phyloP scores from a whole-genome alignment of 2,113 vertebrate genomes.

The Daboia siamensis region DNA sequence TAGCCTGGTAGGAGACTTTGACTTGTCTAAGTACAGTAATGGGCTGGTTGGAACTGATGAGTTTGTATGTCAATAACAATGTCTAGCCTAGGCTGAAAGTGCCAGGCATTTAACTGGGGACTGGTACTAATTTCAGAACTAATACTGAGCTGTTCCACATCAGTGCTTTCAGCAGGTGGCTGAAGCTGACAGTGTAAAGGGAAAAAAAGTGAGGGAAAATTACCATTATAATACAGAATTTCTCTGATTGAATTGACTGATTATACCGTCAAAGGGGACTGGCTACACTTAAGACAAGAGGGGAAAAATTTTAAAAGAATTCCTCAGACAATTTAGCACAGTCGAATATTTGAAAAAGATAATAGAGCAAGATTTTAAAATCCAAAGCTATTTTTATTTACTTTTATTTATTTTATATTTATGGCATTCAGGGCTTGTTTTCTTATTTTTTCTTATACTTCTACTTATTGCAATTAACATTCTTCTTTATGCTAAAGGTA shows the following conservation, averaged over 20 bases:
- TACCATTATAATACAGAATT: conserved; percentile 84
- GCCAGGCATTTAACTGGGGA: conserved; percentile 92
- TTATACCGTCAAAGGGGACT: conserved; percentile 77
- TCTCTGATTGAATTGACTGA: conserved; percentile 85
- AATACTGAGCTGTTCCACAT: conserved; percentile 92
- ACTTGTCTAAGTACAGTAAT: conserved; percentile 67
- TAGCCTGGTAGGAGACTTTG: conserved; percentile 61
- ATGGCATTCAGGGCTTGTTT: conserved; percentile 36
- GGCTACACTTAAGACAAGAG: conserved; percentile 59
- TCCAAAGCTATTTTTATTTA: conserved; percentile 46
- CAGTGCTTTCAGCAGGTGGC: conserved; percentile 82
- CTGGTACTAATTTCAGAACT: conserved; percentile 95
- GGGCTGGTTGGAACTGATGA: conserved; percentile 73
- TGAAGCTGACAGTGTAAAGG: conserved; percentile 78
- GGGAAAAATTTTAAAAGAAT: conserved; percentile 60
- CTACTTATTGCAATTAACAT: conserved; percentile 18
- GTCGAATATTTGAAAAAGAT: conserved; percentile 65
- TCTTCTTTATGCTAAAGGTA: neutral
- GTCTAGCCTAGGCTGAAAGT: conserved; percentile 70
- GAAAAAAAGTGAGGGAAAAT: conserved; percentile 75
- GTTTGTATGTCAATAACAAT: conserved; percentile 81
- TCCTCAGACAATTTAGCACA: conserved; percentile 58
- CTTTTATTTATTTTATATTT: conserved; percentile 8
- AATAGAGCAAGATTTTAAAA: conserved; percentile 59
- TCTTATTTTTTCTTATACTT: conserved; percentile 25